Evolutionary conservation across 2,113 vertebrate species (phyloP), one percentile per base, ranked within the genome.

Genomic region (Reinhardtius hippoglossoides): DNA sequence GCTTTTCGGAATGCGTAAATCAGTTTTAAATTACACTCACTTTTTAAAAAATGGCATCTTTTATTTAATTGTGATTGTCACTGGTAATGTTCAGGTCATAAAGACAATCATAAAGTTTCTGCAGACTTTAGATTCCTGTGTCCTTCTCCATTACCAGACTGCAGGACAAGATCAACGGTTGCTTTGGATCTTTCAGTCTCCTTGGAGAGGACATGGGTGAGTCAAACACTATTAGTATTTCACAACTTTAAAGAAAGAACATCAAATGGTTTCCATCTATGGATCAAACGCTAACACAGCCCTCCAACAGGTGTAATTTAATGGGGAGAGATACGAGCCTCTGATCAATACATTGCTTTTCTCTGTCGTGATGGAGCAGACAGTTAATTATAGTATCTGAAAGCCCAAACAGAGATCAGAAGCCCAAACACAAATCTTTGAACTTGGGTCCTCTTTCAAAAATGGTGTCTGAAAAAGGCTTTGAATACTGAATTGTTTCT

Each of bases 341-440:
- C 60, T 71, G 78, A 87, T 87, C 75, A 46, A 83, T 84, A 66
- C 31, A 21, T 20, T 35, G 58, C 65, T 40, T 21, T 74, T 80
- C 76, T 59, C 42, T 27, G 61, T 62, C 35, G 63, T 76, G 84
- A 86, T 21, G 59, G 40, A 72, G 59, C 42, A 27, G 80, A 77
- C 69, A 84, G 76, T 52, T 84, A 60, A 78, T 86, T 80, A 82
- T 15, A 46, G 48, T 16, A 3, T 74, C 67, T 59, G 52, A 71
- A 71, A 55, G 24, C 35, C 65, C 14, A 18, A 65, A 71, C 46
- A 55, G 70, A 74, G 40, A 78, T 76, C 26, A 67, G 42, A 72
- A 62, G 35, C 16, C 37, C 2, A 6, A 3, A 61, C 26, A 8
- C 9, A 37, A 9, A 37, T 62, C 42, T 62, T 50, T 72, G 20